Evolutionary conservation across 2,113 vertebrate genomes (phyloP).

Genomic region (Tiliqua scincoides): DNA sequence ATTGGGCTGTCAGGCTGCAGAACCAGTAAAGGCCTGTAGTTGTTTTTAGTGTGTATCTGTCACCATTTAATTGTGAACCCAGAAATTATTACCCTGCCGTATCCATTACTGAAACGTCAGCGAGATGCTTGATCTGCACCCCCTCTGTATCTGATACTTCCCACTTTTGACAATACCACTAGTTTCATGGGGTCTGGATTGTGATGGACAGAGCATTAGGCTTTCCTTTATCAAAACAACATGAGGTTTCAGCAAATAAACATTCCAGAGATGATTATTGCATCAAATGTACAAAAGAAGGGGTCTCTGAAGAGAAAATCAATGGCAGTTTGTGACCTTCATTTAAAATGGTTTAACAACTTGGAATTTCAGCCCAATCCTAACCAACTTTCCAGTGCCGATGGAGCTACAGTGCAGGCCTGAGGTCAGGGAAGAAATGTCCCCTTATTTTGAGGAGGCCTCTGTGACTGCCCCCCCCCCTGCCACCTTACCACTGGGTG

Average conservation of each 20-base stretch:
- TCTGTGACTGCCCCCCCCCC: too few relatives aligned
- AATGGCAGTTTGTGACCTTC: too few relatives aligned
- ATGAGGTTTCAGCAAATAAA: neutral
- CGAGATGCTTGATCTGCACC: neutral
- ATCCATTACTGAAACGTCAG: neutral
- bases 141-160: neutral
- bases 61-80: neutral
- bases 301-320: neutral
- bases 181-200: neutral
- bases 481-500: too few relatives aligned
- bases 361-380: neutral
- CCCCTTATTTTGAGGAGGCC: too few relatives aligned
- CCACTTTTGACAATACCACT: neutral
- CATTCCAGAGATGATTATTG: neutral
- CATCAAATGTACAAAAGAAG: neutral
- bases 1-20: neutral
- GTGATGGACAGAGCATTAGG: neutral
- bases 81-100: too few relatives aligned
- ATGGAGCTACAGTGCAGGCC: too few relatives aligned
- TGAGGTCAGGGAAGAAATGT: too few relatives aligned
- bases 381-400: too few relatives aligned
- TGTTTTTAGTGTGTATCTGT: neutral
- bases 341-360: neutral
- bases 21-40: neutral
- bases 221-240: neutral